Evolutionary conservation across 2,113 vertebrate species (phyloP).

Genomic region (Cnemophilus loriae): DNA sequence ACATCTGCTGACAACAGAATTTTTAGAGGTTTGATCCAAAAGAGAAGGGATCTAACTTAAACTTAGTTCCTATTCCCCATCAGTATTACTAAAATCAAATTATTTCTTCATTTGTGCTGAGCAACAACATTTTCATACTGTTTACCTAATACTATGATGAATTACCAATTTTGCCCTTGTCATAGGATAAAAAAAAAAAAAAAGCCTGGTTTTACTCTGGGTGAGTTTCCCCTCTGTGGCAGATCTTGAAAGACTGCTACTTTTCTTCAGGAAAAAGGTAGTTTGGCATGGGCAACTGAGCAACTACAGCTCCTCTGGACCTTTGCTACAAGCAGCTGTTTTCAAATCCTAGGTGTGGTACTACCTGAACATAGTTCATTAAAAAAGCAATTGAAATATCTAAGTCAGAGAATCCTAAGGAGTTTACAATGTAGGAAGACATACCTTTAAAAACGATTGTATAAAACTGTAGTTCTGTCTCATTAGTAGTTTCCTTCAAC

Average conservation of each 20-base stretch:
- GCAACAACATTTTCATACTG: neutral
- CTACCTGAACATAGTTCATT: neutral
- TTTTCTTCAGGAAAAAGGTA: neutral
- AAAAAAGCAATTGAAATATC: neutral
- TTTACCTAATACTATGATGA: conserved; percentile 5
- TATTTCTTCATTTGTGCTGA: neutral
- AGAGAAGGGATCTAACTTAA: neutral
- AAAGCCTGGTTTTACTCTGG: neutral
- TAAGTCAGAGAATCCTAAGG: neutral
- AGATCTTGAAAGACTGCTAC: neutral
- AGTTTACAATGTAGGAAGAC: neutral
- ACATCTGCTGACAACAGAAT: neutral
- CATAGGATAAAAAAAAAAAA: neutral
- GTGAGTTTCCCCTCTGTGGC: neutral
- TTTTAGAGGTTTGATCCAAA: neutral
- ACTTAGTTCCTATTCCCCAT: neutral
- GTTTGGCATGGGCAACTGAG: neutral
- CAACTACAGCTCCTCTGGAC: neutral
- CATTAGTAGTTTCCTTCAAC: neutral
- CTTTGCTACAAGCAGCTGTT: neutral
- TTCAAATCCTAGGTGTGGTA: neutral
- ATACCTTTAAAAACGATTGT: neutral
- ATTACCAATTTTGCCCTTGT: neutral
- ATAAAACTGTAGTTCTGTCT: neutral
- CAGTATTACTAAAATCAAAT: neutral